Evolutionary conservation across 2,888 invertebrate genomes (phyloP).

Genomic region (Scotopteryx bipunctaria): DNA sequence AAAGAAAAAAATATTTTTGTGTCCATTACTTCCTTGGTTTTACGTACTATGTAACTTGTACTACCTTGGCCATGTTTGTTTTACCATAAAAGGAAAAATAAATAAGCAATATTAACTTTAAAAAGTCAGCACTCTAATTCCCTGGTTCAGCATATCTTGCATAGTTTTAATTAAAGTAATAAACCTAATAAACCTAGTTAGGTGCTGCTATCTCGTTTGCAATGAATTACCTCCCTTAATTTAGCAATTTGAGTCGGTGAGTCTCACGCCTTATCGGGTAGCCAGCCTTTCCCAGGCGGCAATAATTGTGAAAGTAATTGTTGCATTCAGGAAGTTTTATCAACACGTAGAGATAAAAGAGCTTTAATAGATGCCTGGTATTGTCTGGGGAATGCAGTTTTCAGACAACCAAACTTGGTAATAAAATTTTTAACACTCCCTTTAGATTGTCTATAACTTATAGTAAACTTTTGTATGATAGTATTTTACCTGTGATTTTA

Average conservation of each 20-base stretch:
- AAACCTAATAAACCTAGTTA: neutral
- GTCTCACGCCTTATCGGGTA: constrained; percentile 51
- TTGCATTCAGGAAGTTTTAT: constrained; percentile 29
- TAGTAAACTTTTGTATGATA: no score
- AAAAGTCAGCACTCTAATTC: no score
- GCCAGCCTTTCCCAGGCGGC: constrained; percentile 36
- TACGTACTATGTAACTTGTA: no score
- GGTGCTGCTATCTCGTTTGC: constrained; percentile 1
- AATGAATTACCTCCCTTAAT: constrained; percentile 43
- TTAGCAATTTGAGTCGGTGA: constrained; percentile 29
- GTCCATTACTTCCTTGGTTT: no score
- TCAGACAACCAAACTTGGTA: constrained; percentile 2
- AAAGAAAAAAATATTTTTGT: no score
- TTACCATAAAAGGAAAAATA: no score
- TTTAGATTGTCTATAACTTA: no score
- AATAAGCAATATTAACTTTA: no score
- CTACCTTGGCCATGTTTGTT: no score
- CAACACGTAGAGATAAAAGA: constrained; percentile 14
- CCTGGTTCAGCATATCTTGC: neutral
- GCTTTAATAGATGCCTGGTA: constrained; percentile 1
- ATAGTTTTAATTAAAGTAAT: constrained; percentile 1
- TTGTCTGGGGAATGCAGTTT: constrained; percentile 1
- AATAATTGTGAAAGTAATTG: constrained; percentile 44
- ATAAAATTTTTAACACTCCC: neutral
- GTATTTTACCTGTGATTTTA: no score